Evolutionary conservation across 35 echinoderm and acorn worm genomes (phyloP).

Genomic region (Chiridota heheva): DNA sequence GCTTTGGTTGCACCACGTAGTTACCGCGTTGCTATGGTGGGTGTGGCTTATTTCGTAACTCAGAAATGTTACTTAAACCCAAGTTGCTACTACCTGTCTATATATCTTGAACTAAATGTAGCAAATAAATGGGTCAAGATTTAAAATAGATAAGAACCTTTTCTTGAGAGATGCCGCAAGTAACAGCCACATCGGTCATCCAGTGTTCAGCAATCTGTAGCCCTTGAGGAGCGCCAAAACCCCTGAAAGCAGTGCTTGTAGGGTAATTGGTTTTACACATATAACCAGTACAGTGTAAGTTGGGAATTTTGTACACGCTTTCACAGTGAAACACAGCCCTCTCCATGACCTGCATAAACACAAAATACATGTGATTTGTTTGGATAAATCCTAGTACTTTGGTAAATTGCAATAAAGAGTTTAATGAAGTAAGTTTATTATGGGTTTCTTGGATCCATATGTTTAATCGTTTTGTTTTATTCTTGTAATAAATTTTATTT

Average conservation of each 20-base stretch:
- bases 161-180: constrained; percentile 30
- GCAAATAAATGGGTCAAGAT: too few relatives aligned
- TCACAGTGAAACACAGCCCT: constrained; percentile 29
- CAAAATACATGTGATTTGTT: background rate
- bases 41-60: too few relatives aligned
- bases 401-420: too few relatives aligned
- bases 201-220: constrained; percentile 27
- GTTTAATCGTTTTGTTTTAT: too few relatives aligned
- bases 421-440: too few relatives aligned
- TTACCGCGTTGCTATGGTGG: too few relatives aligned
- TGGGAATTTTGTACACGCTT: constrained; percentile 52
- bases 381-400: background rate
- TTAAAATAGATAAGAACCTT: too few relatives aligned
- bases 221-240: constrained; percentile 34
- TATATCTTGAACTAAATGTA: too few relatives aligned
- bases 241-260: constrained; percentile 22
- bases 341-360: constrained; percentile 35
- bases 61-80: too few relatives aligned
- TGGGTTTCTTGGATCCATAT: background rate
- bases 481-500: too few relatives aligned
- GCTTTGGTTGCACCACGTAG: too few relatives aligned
- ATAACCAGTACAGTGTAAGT: constrained; percentile 1
- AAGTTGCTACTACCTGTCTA: too few relatives aligned
- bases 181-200: constrained; percentile 34
- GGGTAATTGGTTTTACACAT: constrained; percentile 58